A percentile compares a stretch with the other conserved stretches of the same genome.
phyloP scores from a whole-genome alignment of 2,797 vertebrate species.

The Sebastiscus albofasciatus region DNA sequence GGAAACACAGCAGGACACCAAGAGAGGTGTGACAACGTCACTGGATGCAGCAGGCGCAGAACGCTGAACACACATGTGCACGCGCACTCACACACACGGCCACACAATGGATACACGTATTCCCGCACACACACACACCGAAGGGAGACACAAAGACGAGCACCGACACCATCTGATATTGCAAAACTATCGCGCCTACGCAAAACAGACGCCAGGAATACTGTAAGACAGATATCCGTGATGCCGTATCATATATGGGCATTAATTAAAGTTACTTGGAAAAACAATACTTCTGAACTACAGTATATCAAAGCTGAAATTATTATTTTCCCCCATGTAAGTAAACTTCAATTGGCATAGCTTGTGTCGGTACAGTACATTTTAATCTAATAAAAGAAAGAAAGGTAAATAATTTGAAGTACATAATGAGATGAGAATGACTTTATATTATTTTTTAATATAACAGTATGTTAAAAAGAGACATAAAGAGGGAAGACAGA shows the following conservation, averaged over 20 bases:
- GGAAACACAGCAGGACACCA: constrained; percentile 80
- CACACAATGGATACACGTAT: constrained; percentile 52
- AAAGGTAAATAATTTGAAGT: background rate
- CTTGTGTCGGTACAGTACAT: background rate
- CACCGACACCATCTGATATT: constrained; percentile 72
- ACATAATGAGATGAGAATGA: background rate
- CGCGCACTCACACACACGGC: constrained; percentile 5
- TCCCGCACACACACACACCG: constrained; percentile 28
- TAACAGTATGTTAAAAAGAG: background rate
- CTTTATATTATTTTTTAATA: background rate
- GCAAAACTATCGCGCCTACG: constrained; percentile 74
- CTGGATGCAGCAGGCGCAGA: constrained; percentile 67
- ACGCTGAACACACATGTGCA: constrained; percentile 57
- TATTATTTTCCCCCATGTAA: background rate
- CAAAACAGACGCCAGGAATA: constrained; percentile 59
- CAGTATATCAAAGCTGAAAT: constrained; percentile 16
- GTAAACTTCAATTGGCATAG: background rate
- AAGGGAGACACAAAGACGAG: constrained; percentile 61
- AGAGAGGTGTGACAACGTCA: constrained; percentile 81
- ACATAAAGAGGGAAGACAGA: background rate
- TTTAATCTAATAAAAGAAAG: background rate
- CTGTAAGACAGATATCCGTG: constrained; percentile 45
- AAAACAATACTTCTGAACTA: constrained; percentile 9
- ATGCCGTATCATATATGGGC: constrained; percentile 27
- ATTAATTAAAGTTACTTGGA: constrained; percentile 54